These are phyloP conservation scores for Drosophila orosa DNA, from an alignment of 1,140 invertebrate species.

Conservation along the genomic window DNA sequence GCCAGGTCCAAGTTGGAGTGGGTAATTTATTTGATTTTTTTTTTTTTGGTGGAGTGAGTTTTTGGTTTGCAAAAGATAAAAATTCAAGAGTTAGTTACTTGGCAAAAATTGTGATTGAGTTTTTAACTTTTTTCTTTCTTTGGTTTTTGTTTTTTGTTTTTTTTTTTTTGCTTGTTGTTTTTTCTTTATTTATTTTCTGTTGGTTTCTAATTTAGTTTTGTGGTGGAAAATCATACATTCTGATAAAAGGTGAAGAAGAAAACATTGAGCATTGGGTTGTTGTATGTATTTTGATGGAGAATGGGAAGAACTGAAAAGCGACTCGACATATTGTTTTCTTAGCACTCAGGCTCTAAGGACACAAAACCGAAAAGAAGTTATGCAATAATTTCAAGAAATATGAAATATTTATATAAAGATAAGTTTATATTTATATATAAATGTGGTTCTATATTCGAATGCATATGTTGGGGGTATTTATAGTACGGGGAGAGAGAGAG, in stretches of 20 bases:
- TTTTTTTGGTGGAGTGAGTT: not conserved
- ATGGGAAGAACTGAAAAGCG: constrained; percentile 38
- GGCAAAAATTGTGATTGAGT: constrained; percentile 22
- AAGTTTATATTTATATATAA: constrained; percentile 31
- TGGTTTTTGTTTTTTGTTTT: constrained; percentile 13
- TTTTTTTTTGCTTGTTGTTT: constrained; percentile 12
- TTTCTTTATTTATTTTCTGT: constrained; percentile 28
- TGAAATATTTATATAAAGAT: constrained; percentile 62
- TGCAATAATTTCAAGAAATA: constrained; percentile 62
- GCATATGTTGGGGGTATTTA: constrained; percentile 31
- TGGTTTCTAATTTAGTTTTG: constrained; percentile 42
- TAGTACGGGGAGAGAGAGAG: constrained; percentile 14
- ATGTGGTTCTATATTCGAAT: constrained; percentile 24
- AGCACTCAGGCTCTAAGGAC: constrained; percentile 38
- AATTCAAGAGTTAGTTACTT: constrained; percentile 59
- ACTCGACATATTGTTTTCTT: constrained; percentile 39
- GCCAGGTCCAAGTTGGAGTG: constrained; percentile 7
- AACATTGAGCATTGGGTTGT: constrained; percentile 39
- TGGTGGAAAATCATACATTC: constrained; percentile 48
- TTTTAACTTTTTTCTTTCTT: constrained; percentile 29
- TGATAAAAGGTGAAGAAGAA: constrained; percentile 56
- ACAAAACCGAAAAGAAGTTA: constrained; percentile 49
- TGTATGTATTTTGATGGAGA: constrained; percentile 39
- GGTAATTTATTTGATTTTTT: constrained; percentile 18
- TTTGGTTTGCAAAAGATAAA: constrained; percentile 61